These are phyloP conservation scores for Coturnix japonica DNA, from an alignment of 2,113 vertebrate genomes.

Conservation along the genomic window DNA sequence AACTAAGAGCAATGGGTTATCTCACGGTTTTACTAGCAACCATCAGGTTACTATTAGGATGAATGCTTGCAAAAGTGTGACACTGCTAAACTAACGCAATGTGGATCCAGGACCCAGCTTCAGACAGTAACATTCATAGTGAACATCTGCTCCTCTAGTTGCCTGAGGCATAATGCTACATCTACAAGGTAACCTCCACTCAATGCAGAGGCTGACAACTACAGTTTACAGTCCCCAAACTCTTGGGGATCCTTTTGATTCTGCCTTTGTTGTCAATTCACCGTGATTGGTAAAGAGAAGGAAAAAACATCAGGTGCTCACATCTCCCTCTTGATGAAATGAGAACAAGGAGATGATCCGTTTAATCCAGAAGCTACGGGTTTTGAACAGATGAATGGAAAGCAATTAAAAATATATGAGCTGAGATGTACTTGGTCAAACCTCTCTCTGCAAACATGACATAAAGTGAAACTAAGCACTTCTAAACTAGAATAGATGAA, in stretches of 20 bases:
- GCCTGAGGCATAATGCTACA: not conserved
- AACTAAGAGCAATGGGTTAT: not conserved
- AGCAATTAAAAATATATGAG: constrained; percentile 23
- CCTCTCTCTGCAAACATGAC: not conserved
- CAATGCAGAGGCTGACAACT: not conserved
- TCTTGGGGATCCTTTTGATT: not conserved
- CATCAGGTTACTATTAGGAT: not conserved
- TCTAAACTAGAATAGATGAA: not conserved
- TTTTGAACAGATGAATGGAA: constrained; percentile 30
- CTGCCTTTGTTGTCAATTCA: not conserved
- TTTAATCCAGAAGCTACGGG: not conserved
- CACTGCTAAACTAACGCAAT: not conserved
- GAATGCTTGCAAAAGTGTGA: not conserved
- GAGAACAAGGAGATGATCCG: not conserved
- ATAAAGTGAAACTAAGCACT: not conserved
- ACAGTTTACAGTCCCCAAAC: not conserved
- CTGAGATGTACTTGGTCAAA: not conserved
- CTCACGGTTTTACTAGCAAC: not conserved
- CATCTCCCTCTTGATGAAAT: not conserved
- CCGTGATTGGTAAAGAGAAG: not conserved
- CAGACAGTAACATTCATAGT: not conserved
- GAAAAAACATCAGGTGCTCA: not conserved
- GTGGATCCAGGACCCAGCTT: not conserved
- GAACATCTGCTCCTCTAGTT: not conserved
- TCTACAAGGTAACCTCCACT: rapidly evolving